Evolutionary conservation across 1,140 invertebrate species (phyloP), one percentile per base, ranked within the genome.

Genomic region (Carposina sasakii): DNA sequence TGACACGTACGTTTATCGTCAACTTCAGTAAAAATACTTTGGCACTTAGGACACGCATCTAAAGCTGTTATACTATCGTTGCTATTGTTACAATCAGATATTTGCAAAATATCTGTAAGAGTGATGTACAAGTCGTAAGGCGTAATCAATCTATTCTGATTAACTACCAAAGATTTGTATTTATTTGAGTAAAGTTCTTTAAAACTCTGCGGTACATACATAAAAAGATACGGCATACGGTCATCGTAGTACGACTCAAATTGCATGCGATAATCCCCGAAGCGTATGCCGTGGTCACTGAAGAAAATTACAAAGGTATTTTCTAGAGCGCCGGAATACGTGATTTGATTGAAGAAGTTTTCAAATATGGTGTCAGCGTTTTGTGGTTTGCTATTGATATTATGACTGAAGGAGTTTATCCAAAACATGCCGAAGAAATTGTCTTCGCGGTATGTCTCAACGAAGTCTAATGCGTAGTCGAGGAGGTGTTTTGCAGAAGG

Each of bases 241-340:
- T 96, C 94, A 69, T 97, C 96, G 41, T 95, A 88, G 85, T 92
- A 93, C 0, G 94, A 94, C 12, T 89, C 86, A 44, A 90, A 86
- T 0, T 91, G 91, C 26, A 90, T 76, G n/a, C 93, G 83, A 30
- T 94, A 88, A 17, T 87, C 75, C 0, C 95, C 94, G 71, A 92
- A 95, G 6, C 95, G 75, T 67, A 94, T 90, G 0, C 96, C 96
- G 71, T 97, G 96, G 67, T 97, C 96, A 59, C 94, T 95, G 48
- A 95, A 86, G 40, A 96, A 90, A n/a, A 95, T 84, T 0, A 97
- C 65, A 44, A 87, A 78, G 0, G 89, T 88, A 28, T 90, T 89
- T 44, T 89, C 85, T 42, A 89, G 58, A 0, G 87, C 66, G 0
- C 87, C 87, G 1, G 83, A 81, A 8, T 81, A 67, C 5, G 85